Conservation (phyloP, 2,888 invertebrate species). For the Galerucella nymphaeae region DNA sequence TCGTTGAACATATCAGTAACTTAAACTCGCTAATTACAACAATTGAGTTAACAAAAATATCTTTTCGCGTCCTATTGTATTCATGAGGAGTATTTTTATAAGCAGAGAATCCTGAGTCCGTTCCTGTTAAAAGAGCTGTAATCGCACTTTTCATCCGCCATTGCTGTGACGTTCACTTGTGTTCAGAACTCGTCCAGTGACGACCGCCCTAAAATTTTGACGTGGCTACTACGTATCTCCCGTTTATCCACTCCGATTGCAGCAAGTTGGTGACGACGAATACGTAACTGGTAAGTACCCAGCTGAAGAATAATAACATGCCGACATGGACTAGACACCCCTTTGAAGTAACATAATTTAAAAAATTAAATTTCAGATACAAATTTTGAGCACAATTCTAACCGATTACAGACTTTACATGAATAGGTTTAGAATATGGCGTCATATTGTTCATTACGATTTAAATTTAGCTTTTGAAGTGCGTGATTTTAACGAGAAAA, state of each 20-base stretch:
- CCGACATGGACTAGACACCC: slow-evolving; percentile 66
- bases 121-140: slow-evolving; percentile 23
- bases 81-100: not conserved
- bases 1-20: too few relatives aligned
- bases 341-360: slow-evolving; percentile 54
- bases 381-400: slow-evolving; percentile 64
- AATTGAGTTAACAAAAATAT: too few relatives aligned
- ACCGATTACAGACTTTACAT: slow-evolving; percentile 57
- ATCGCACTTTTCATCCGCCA: slow-evolving; percentile 73
- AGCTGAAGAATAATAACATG: slow-evolving; percentile 73
- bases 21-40: too few relatives aligned
- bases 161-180: slow-evolving; percentile 82
- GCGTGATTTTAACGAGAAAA: slow-evolving; percentile 30
- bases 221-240: slow-evolving; percentile 94
- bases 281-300: slow-evolving; percentile 91
- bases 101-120: not conserved
- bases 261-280: slow-evolving; percentile 94
- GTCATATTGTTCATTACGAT: slow-evolving; percentile 63
- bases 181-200: slow-evolving; percentile 82
- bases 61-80: too few relatives aligned
- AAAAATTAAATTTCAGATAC: slow-evolving; percentile 55
- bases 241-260: slow-evolving; percentile 94
- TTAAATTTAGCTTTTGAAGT: slow-evolving; percentile 60
- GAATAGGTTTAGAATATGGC: slow-evolving; percentile 67
- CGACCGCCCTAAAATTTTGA: slow-evolving; percentile 88